Evolutionary conservation across 2,888 invertebrate species (phyloP).

Genomic region (Phalangium opilio): DNA sequence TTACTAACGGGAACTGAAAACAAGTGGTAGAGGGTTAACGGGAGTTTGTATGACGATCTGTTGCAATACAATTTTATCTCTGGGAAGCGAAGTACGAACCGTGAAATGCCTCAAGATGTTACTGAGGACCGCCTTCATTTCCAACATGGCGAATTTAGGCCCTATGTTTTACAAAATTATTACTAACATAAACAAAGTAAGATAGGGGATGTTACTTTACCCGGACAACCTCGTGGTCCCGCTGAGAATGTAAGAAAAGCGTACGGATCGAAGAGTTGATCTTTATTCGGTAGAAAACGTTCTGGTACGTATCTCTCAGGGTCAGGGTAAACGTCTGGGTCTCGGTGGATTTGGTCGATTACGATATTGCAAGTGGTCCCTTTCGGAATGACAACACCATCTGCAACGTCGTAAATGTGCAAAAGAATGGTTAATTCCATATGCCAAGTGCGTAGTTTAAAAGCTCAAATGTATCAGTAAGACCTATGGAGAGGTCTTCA

Average conservation of each 20-base stretch:
- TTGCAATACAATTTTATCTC: too few species aligned
- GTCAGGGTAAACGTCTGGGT: constrained; percentile 18
- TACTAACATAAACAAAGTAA: too few species aligned
- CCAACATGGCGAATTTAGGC: constrained; percentile 20
- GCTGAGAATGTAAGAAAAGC: constrained; percentile 22
- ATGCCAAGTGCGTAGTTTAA: too few species aligned
- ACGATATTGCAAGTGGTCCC: constrained; percentile 18
- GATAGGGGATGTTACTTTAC: too few species aligned
- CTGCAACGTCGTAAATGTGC: too few species aligned
- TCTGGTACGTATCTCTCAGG: constrained; percentile 21
- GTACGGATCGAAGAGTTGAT: constrained; percentile 16
- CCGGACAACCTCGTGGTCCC: constrained; percentile 9
- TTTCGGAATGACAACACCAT: constrained; percentile 17
- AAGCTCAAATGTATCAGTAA: too few species aligned
- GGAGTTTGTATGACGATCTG: too few species aligned
- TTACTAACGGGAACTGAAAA: too few species aligned
- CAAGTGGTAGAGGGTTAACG: too few species aligned
- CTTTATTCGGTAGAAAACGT: constrained; percentile 18
- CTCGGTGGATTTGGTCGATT: constrained; percentile 18
- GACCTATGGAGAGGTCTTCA: too few species aligned
- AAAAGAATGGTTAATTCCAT: too few species aligned
- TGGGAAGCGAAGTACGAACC: too few species aligned
- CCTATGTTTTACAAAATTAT: constrained; percentile 4
- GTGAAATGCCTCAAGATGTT: constrained; percentile 15
- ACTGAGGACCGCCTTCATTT: constrained; percentile 19